phyloP scores from a whole-genome alignment of 2,888 invertebrate genomes.

The Drosophila atroscutellata region DNA sequence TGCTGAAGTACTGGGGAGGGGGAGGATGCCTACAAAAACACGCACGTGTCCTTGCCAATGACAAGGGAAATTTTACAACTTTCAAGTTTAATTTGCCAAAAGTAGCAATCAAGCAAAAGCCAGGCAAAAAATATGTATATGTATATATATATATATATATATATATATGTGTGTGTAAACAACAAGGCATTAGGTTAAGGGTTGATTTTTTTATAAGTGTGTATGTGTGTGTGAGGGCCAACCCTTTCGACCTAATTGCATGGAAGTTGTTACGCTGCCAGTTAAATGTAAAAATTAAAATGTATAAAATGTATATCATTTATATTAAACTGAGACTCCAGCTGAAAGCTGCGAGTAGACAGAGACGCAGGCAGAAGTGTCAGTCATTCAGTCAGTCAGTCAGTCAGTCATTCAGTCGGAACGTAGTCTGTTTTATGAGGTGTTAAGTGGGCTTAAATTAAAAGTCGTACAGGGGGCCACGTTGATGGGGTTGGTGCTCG shows the following conservation, averaged over 20 bases:
- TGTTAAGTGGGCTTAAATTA: conserved; percentile 83
- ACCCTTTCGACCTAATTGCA: conserved; percentile 81
- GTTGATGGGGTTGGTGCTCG: conserved; percentile 1
- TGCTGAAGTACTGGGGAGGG: neutral
- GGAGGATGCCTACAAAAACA: conserved; percentile 48
- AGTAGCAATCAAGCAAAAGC: conserved; percentile 76
- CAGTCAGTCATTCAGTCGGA: conserved; percentile 53
- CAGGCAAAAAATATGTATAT: conserved; percentile 10
- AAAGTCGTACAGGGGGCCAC: conserved; percentile 54
- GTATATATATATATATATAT: neutral
- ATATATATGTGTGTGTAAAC: conserved; percentile 7
- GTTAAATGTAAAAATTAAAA: conserved; percentile 78
- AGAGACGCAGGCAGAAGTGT: conserved; percentile 21
- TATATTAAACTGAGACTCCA: conserved; percentile 59
- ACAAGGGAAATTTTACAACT: conserved; percentile 82
- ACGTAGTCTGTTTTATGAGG: conserved; percentile 77
- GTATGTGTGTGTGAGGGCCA: conserved; percentile 26
- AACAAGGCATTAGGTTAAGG: conserved; percentile 40
- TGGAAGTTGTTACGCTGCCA: conserved; percentile 75
- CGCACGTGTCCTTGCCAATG: conserved; percentile 80
- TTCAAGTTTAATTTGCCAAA: conserved; percentile 81
- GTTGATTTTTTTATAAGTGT: conserved; percentile 36
- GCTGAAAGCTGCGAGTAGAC: conserved; percentile 5
- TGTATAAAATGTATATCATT: conserved; percentile 78
- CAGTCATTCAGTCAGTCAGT: conserved; percentile 18